Conservation (phyloP, 2,888 invertebrate species). For the Pristionchus entomophagus region DNA sequence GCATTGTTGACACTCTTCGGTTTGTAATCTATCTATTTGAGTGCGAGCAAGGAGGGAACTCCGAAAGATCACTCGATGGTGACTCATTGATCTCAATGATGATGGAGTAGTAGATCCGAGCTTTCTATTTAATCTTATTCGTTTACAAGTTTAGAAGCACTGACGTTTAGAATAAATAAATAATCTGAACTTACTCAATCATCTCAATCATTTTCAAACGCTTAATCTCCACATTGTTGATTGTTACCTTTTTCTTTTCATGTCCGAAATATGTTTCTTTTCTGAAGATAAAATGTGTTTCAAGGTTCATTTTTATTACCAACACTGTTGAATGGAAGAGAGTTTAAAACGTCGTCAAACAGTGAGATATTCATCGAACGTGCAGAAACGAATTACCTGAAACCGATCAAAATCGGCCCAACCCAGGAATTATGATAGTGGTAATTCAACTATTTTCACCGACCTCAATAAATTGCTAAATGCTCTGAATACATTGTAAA, state of each 20-base stretch:
- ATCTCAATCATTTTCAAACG: background rate
- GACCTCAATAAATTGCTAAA: too few species aligned
- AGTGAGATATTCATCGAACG: too few species aligned
- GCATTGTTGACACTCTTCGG: background rate
- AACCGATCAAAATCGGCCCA: too few species aligned
- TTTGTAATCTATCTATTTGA: too few species aligned
- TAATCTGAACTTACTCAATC: background rate
- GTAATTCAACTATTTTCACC: too few species aligned
- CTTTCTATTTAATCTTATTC: background rate
- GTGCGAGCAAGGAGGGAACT: conserved; percentile 18
- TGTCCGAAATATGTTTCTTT: background rate
- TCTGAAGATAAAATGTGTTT: background rate
- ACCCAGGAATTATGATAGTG: too few species aligned
- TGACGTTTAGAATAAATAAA: background rate
- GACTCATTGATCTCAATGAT: background rate
- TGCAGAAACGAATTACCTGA: too few species aligned
- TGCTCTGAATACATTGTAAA: too few species aligned
- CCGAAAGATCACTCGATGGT: background rate
- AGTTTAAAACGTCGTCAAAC: too few species aligned
- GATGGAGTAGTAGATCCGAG: background rate
- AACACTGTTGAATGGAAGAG: too few species aligned
- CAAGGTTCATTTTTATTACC: too few species aligned
- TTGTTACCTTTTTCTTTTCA: background rate
- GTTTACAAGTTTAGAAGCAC: background rate
- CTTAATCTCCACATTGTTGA: background rate